Evolutionary conservation across 2,888 invertebrate genomes (phyloP), one percentile per base, ranked within the genome.

Genomic region (Julus scanicus): DNA sequence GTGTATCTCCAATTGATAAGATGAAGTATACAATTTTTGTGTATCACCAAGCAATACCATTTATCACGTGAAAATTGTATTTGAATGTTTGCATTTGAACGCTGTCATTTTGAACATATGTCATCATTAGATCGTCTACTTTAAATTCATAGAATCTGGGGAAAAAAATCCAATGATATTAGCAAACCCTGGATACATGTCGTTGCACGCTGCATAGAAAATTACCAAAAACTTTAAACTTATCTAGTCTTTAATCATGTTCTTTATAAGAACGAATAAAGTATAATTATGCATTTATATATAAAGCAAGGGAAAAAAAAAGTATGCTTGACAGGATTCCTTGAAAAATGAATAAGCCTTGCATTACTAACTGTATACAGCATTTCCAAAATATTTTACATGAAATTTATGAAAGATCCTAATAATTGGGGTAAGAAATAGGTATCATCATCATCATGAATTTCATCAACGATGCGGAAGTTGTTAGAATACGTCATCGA

Each of bases 401-500:
- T 63, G 17, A 63, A 63, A 63, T n/a, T 63, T 17, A 63, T 63
- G 57, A n/a, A 63, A 63, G 57, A 63, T 63, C 57, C n/a, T 53
- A 53, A 53, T n/a, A n/a, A 63, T 63, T 63, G 57, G n/a, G 15
- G n/a, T 63, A 6, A n/a, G 57, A 63, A 63, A 63, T n/a, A n/a
- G 29, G 29, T 29, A 44, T 44, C 44, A 9, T 13, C 57, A 1
- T n/a, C n/a, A 63, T n/a, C 57, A 63, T 63, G 17, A 63, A 63
- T 29, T 29, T 1, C 0, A 29, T 29, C 29, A 29, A 29, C 29
- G 29, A 29, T 29, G 29, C 29, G 29, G 29, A 29, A 29, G 29
- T 29, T 29, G 29, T 29, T 29, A 29, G 29, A 29, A 29, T 29
- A 29, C 1, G 29, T 29, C 29, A 29, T 29, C 29, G 29, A 29